Percentiles rank a stretch among this genome's conserved stretches.
Evolutionary conservation across 2,797 vertebrate species (phyloP).

Genomic region (Lacerta bilineata): DNA sequence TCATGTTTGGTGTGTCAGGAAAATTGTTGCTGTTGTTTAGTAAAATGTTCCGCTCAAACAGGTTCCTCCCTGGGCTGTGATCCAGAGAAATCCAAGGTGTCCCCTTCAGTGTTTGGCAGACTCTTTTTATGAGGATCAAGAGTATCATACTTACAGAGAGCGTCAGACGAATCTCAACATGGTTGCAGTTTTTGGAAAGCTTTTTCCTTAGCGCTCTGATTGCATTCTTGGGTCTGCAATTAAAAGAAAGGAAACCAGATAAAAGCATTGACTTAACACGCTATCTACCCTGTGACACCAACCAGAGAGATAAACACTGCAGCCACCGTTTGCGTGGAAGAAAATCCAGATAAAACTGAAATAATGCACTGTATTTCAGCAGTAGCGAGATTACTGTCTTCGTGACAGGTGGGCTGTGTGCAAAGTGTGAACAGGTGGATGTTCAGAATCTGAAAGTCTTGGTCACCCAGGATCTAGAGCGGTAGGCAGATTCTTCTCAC

Average conservation of each 20-base stretch:
- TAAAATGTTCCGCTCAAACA: background rate
- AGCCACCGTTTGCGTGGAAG: background rate
- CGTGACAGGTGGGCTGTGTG: background rate
- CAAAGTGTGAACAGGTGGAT: background rate
- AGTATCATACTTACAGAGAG: constrained; percentile 82
- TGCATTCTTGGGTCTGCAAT: constrained; percentile 81
- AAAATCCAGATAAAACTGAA: background rate
- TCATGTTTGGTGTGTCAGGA: background rate
- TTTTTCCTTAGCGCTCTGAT: constrained; percentile 83
- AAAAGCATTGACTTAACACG: constrained; percentile 15
- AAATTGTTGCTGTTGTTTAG: background rate
- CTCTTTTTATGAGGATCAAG: constrained; percentile 25
- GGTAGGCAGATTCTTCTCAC: background rate
- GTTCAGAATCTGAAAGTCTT: too few species aligned
- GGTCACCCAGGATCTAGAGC: too few species aligned
- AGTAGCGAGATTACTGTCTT: background rate
- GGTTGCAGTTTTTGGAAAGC: constrained; percentile 85
- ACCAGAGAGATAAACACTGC: background rate
- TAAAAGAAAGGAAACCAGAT: constrained; percentile 44
- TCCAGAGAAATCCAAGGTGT: background rate
- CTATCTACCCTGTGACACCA: constrained; percentile 20
- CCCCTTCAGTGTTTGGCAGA: background rate
- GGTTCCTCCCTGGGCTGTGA: background rate
- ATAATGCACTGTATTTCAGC: background rate
- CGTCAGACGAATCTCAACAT: constrained; percentile 82